Conservation (phyloP, 64 coral and sea anemone genomes). For the Pocillopora verrucosa region DNA sequence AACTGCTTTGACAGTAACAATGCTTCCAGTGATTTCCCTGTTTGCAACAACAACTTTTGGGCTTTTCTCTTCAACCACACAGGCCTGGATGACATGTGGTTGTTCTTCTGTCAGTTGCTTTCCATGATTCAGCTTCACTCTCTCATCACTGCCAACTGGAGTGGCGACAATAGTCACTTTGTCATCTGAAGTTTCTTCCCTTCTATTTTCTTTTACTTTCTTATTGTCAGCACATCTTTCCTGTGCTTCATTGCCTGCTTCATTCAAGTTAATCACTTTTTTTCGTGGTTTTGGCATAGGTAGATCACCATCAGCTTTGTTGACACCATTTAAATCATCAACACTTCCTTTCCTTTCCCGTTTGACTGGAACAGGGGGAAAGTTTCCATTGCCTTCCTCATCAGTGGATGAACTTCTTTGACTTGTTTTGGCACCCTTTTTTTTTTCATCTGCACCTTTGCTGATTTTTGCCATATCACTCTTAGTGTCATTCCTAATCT, state of each 20-base stretch:
- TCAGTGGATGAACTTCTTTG: background rate
- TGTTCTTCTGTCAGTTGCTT: background rate
- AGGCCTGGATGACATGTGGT: slow-evolving; percentile 12
- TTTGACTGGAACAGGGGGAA: slow-evolving; percentile 45
- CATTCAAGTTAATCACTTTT: slow-evolving; percentile 6
- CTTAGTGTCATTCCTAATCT: background rate
- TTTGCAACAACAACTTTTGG: background rate
- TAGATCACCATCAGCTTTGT: background rate
- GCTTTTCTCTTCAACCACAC: background rate
- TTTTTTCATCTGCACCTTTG: background rate
- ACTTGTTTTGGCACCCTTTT: background rate
- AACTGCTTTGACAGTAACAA: background rate
- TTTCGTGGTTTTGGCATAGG: background rate
- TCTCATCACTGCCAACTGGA: slow-evolving; percentile 2
- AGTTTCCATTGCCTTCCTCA: background rate
- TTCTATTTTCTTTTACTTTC: background rate
- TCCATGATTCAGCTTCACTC: background rate
- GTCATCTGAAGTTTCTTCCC: background rate
- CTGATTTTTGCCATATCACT: background rate
- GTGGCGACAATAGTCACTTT: slow-evolving; percentile 12
- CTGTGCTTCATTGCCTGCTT: background rate
- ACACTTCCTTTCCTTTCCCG: slow-evolving; percentile 45
- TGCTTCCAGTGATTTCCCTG: background rate
- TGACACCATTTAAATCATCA: slow-evolving; percentile 24
- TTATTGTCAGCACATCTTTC: background rate